Evolutionary conservation across 1,140 invertebrate species (phyloP).

Genomic region (Papilio xuthus): DNA sequence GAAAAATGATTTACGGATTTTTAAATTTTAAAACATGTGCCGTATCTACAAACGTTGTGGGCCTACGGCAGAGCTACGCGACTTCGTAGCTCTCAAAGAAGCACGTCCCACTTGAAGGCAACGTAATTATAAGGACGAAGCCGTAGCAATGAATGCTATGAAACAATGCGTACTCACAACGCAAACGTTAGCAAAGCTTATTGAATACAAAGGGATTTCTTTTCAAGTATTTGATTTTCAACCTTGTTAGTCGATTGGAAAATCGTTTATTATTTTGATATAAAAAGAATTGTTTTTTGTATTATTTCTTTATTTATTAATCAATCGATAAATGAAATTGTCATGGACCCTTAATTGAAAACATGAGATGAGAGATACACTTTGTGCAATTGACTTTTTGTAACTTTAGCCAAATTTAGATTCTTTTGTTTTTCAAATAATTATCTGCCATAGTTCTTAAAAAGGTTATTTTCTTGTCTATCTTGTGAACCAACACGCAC

Average conservation of each 20-base stretch:
- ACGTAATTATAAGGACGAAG: slow-evolving; percentile 13
- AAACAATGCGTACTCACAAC: background rate
- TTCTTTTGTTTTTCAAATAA: too few species aligned
- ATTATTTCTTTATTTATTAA: too few species aligned
- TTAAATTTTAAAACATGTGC: slow-evolving; percentile 8
- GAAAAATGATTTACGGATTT: background rate
- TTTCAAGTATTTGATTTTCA: background rate
- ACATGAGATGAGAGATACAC: too few species aligned
- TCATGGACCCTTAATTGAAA: too few species aligned
- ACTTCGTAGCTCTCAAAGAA: slow-evolving; percentile 7
- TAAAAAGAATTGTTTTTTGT: background rate
- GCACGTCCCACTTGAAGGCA: slow-evolving; percentile 17
- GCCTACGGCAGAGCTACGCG: background rate
- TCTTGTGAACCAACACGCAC: too few species aligned
- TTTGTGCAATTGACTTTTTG: too few species aligned
- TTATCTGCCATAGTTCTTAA: too few species aligned
- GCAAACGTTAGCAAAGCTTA: slow-evolving; percentile 13
- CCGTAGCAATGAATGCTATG: background rate
- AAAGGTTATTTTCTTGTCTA: too few species aligned
- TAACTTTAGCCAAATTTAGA: too few species aligned
- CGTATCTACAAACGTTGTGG: background rate
- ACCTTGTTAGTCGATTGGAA: background rate
- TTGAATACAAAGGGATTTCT: slow-evolving; percentile 11
- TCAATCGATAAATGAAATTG: too few species aligned
- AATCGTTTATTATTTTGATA: too few species aligned